A percentile compares a stretch with the other conserved stretches of the same genome.
These are phyloP conservation scores for Proales similis DNA, from an alignment of 1,140 invertebrate genomes.

Conservation along the genomic window DNA sequence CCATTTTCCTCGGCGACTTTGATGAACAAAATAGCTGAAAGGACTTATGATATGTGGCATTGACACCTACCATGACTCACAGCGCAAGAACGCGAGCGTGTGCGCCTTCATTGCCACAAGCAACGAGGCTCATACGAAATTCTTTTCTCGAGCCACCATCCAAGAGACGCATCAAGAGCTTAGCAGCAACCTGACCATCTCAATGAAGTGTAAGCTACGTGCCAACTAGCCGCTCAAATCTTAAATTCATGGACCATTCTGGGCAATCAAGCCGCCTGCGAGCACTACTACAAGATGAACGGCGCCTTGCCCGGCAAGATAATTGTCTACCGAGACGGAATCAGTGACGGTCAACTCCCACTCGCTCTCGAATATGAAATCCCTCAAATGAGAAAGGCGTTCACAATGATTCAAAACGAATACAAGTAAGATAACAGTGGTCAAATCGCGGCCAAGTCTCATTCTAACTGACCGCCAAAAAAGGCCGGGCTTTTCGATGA, in stretches of 20 bases:
- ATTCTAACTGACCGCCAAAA: neutral
- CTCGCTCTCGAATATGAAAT: constrained; percentile 32
- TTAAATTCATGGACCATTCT: constrained; percentile 42
- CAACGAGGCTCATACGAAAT: constrained; percentile 57
- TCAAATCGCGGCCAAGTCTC: neutral
- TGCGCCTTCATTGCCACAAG: constrained; percentile 63
- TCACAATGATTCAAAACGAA: constrained; percentile 8
- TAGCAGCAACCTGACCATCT: constrained; percentile 64
- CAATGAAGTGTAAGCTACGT: constrained; percentile 64
- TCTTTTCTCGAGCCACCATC: constrained; percentile 66
- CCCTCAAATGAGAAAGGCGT: constrained; percentile 36
- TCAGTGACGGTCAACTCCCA: constrained; percentile 75
- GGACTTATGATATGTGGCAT: constrained; percentile 68
- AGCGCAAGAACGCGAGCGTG: constrained; percentile 46
- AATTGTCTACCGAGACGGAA: constrained; percentile 81
- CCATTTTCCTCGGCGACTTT: neutral
- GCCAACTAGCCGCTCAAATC: constrained; percentile 63
- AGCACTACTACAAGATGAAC: constrained; percentile 27
- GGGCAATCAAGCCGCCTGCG: constrained; percentile 20
- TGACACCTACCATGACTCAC: constrained; percentile 75
- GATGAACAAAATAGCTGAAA: too few relatives aligned
- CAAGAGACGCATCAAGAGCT: constrained; percentile 61
- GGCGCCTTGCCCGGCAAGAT: constrained; percentile 47
- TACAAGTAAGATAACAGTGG: neutral
- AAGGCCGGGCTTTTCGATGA: constrained; percentile 29